These are phyloP conservation scores for Ambastaia sidthimunki DNA, from an alignment of 2,797 vertebrate genomes.

Conservation along the genomic window DNA sequence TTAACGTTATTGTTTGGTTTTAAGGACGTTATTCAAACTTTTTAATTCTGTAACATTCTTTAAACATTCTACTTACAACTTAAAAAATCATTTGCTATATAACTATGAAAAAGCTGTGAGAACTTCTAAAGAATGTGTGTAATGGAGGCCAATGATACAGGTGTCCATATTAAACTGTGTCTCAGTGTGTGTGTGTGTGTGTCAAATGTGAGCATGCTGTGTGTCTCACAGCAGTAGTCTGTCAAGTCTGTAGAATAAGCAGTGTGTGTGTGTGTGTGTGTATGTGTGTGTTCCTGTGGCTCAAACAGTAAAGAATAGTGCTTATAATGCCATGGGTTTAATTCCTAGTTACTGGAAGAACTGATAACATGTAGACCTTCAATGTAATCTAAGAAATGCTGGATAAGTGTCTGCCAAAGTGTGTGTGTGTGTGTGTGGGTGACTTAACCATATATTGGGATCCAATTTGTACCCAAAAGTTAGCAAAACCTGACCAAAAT, in stretches of 20 bases:
- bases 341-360: not conserved
- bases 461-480: too few relatives aligned
- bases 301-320: not conserved
- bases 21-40: too few relatives aligned
- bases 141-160: conserved; percentile 29
- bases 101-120: too few relatives aligned
- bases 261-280: conserved; percentile 55
- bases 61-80: too few relatives aligned
- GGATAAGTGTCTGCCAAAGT: too few relatives aligned
- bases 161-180: conserved; percentile 36
- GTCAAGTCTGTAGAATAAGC: conserved; percentile 68
- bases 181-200: conserved; percentile 37
- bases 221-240: conserved; percentile 60
- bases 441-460: too few relatives aligned
- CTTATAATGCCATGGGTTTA: not conserved
- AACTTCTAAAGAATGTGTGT: conserved; percentile 17
- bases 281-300: conserved; percentile 38
- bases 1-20: too few relatives aligned
- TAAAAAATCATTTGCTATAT: too few relatives aligned
- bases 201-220: conserved; percentile 66
- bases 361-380: not conserved
- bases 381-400: too few relatives aligned
- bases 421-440: too few relatives aligned
- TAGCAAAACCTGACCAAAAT: too few relatives aligned
- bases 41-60: too few relatives aligned